Evolutionary conservation across 2,797 vertebrate species (phyloP).

Genomic region (Antennarius maculatus): DNA sequence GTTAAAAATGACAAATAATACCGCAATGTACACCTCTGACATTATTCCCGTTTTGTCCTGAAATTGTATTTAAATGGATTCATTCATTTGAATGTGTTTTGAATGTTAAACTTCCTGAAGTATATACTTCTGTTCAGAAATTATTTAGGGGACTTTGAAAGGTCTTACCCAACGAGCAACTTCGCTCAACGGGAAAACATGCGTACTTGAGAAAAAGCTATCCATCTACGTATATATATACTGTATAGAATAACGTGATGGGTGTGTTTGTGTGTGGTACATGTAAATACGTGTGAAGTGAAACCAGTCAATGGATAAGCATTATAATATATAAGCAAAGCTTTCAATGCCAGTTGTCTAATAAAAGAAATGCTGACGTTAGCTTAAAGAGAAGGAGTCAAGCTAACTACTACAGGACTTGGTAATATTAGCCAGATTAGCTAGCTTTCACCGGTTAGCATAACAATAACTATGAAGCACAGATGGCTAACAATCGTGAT

Average conservation of each 20-base stretch:
- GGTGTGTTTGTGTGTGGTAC: too few species aligned
- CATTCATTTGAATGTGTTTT: too few species aligned
- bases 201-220: too few species aligned
- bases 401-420: conserved; percentile 43
- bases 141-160: neutral
- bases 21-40: neutral
- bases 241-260: too few species aligned
- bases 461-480: conserved; percentile 47
- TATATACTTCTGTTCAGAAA: neutral
- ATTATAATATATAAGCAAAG: too few species aligned
- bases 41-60: neutral
- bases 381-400: conserved; percentile 47
- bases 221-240: too few species aligned
- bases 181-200: too few species aligned
- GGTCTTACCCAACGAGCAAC: too few species aligned
- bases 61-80: neutral
- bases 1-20: neutral
- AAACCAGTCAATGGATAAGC: neutral
- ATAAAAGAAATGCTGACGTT: conserved; percentile 63
- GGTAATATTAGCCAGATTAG: conserved; percentile 53
- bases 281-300: too few species aligned
- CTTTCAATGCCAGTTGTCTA: neutral
- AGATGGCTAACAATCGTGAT: neutral
- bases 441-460: conserved; percentile 74
- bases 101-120: neutral